These are phyloP conservation scores for Mycalesis mineus DNA, from an alignment of 2,888 invertebrate species.

Conservation along the genomic window DNA sequence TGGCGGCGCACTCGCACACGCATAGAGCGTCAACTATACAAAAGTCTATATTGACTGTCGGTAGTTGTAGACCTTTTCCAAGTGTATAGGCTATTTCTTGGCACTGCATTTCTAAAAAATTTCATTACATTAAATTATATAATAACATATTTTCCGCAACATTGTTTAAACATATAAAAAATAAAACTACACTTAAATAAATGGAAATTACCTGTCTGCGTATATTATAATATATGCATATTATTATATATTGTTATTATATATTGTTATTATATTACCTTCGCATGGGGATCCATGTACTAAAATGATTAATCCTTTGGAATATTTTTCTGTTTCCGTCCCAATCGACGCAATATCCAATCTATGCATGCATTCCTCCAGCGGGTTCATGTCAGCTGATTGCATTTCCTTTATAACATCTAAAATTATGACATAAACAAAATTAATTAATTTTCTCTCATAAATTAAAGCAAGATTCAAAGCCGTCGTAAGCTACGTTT, in stretches of 20 bases:
- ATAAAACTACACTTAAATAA: too few species aligned
- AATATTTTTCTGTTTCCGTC: constrained; percentile 36
- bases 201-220: too few species aligned
- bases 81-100: constrained; percentile 63
- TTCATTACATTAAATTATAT: too few species aligned
- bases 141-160: too few species aligned
- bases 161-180: too few species aligned
- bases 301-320: constrained; percentile 61
- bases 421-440: too few species aligned
- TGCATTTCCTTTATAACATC: constrained; percentile 58
- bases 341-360: constrained; percentile 35
- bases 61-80: constrained; percentile 62
- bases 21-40: constrained; percentile 70
- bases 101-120: constrained; percentile 56
- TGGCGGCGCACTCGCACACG: constrained; percentile 44
- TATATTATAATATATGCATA: neutral
- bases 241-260: neutral
- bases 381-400: constrained; percentile 51
- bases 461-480: too few species aligned
- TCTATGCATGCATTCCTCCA: constrained; percentile 48
- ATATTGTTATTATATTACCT: constrained; percentile 40
- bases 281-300: constrained; percentile 66
- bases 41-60: constrained; percentile 70
- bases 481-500: too few species aligned
- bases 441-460: too few species aligned